phyloP scores from a whole-genome alignment of 2,113 vertebrate genomes.

The Gallinago undulata region DNA sequence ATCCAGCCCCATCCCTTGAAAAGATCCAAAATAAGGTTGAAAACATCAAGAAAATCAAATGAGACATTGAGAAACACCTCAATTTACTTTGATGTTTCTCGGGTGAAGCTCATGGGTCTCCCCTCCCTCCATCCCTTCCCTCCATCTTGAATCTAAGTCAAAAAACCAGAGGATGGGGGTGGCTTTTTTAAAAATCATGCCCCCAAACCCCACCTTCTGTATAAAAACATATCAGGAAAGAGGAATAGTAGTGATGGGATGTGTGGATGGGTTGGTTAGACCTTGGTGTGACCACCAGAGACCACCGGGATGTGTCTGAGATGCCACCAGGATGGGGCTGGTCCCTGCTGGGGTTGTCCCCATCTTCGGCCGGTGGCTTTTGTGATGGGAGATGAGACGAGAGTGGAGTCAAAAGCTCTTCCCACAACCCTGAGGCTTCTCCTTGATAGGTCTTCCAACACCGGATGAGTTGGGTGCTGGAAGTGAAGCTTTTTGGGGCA shows the following conservation, averaged over 20 bases:
- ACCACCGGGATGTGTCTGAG: neutral
- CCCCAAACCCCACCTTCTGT: neutral
- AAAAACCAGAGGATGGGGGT: neutral
- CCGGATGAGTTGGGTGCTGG: neutral
- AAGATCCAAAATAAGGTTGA: no score
- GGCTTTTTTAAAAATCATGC: neutral
- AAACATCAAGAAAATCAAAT: neutral
- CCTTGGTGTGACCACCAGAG: neutral
- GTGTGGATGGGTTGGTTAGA: neutral
- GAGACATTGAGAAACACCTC: neutral
- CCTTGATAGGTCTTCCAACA: neutral
- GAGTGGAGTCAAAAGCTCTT: neutral
- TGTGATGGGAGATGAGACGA: accelerated
- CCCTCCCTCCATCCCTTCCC: neutral
- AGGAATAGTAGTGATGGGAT: neutral
- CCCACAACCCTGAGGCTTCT: neutral
- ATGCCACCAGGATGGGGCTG: neutral
- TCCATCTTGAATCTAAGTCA: neutral
- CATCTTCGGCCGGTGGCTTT: neutral
- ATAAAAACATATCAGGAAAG: neutral
- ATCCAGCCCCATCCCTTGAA: neutral
- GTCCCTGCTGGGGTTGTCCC: neutral
- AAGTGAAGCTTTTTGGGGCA: neutral
- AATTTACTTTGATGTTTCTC: neutral
- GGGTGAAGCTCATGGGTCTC: neutral